Evolutionary conservation across 2,888 invertebrate species (phyloP).

Genomic region (Himalopsyche kuldschensis): DNA sequence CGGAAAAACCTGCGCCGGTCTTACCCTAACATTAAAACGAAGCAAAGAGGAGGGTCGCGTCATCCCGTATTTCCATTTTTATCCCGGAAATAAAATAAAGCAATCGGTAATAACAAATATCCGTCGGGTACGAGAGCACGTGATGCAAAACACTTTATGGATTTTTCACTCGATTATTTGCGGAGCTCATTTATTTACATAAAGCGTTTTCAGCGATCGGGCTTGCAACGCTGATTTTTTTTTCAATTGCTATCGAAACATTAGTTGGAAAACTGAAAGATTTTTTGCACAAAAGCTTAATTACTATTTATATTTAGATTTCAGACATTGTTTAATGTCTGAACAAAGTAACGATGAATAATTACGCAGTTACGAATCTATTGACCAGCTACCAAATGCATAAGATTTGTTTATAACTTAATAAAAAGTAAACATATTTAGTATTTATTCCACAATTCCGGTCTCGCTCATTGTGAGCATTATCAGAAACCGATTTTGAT

Average conservation of each 20-base stretch:
- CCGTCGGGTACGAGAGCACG: constrained; percentile 9
- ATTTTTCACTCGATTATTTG: constrained; percentile 4
- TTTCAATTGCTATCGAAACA: background rate
- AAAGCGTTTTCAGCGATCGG: background rate
- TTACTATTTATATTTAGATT: no score
- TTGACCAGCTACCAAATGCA: no score
- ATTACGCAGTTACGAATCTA: no score
- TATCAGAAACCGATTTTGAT: no score
- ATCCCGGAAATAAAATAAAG: constrained; percentile 34
- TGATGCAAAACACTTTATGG: background rate
- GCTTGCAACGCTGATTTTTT: background rate
- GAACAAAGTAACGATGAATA: no score
- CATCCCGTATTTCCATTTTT: constrained; percentile 14
- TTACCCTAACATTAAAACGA: background rate
- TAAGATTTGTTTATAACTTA: no score
- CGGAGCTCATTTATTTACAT: background rate
- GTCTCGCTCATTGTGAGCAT: no score
- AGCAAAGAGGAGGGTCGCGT: background rate
- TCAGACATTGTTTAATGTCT: no score
- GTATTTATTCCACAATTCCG: no score
- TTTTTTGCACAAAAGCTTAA: no score
- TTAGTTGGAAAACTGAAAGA: background rate
- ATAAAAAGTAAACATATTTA: no score
- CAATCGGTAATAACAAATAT: constrained; percentile 35
- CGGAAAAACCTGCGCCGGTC: background rate